Evolutionary conservation across 2,113 vertebrate genomes (phyloP), one percentile per base, ranked within the genome.

Genomic region (Nibea coibor): DNA sequence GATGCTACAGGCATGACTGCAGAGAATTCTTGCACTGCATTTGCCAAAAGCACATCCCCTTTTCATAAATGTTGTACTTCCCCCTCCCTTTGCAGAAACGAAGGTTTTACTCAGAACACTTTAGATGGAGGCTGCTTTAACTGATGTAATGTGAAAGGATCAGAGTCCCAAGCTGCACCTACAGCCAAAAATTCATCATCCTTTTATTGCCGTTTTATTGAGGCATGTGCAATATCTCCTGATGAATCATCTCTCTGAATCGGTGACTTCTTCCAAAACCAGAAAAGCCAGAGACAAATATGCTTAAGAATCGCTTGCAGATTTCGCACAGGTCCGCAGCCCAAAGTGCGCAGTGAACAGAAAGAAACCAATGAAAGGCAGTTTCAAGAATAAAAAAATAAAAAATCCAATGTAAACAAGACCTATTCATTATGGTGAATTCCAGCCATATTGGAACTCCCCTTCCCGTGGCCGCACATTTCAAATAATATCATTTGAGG

Each of bases 161-260:
- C 72, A 65, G 57, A 80, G 24, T 45, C 58, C 7, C 28, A 64
- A 78, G 48, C 66, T 78, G 68, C 31, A 76, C 26, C 26, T 77
- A 62, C 77, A 43, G 75, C 78, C 58, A 75, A n/a, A 4, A 80
- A 79, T 67, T 53, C 42, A 74, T 73, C 53, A 19, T 69, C 43
- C 31, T 80, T 82, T 86, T 84, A 87, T 87, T 80, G 57, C 64
- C 11, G 22, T 72, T 83, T 72, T 82, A 74, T 45, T 61, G 53
- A 82, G 48, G 78, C 50, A 71, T 87, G 51, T 59, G 59, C 45
- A 70, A 82, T 57, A 74, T 68, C 48, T 81, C 80, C 80, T 53
- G 59, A 71, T 87, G 68, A 87, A 81, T 89, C 68, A 69, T 76
- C 69, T 91, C 87, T 81, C 83, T 85, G 70, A 90, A 86, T 74